Percentiles rank a stretch among this genome's conserved stretches.
Evolutionary conservation across 2,113 vertebrate species (phyloP).

Genomic region (Suricata suricatta): DNA sequence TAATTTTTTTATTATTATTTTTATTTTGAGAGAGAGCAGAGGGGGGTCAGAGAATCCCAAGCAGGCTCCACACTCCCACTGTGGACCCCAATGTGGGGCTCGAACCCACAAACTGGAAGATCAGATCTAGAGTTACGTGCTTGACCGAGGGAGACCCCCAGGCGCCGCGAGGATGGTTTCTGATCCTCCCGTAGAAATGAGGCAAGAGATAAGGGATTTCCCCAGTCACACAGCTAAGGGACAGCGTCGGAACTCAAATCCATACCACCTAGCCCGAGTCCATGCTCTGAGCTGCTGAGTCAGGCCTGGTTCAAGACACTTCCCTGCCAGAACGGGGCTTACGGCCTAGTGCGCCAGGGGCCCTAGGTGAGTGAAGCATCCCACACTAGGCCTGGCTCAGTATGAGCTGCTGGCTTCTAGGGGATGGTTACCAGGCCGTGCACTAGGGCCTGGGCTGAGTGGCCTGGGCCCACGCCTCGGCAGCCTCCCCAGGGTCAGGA

Average conservation of each 20-base stretch:
- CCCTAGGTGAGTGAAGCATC: too few species aligned
- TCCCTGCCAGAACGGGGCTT: not conserved
- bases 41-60: too few species aligned
- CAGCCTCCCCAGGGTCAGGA: not conserved
- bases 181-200: not conserved
- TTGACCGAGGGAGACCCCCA: too few species aligned
- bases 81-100: too few species aligned
- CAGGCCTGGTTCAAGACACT: too few species aligned
- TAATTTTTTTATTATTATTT: too few species aligned
- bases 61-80: too few species aligned
- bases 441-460: not conserved
- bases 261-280: not conserved
- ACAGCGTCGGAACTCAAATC: not conserved
- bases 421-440: not conserved
- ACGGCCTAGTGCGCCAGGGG: not conserved
- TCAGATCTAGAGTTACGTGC: too few species aligned
- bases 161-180: not conserved
- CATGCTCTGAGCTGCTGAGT: not conserved
- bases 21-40: too few species aligned
- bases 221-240: not conserved
- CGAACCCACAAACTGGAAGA: too few species aligned
- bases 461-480: not conserved
- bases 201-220: not conserved
- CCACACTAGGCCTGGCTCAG: not conserved
- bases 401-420: not conserved